These are phyloP conservation scores for Arctocebus calabarensis DNA, from an alignment of 2,797 vertebrate genomes.

Conservation along the genomic window DNA sequence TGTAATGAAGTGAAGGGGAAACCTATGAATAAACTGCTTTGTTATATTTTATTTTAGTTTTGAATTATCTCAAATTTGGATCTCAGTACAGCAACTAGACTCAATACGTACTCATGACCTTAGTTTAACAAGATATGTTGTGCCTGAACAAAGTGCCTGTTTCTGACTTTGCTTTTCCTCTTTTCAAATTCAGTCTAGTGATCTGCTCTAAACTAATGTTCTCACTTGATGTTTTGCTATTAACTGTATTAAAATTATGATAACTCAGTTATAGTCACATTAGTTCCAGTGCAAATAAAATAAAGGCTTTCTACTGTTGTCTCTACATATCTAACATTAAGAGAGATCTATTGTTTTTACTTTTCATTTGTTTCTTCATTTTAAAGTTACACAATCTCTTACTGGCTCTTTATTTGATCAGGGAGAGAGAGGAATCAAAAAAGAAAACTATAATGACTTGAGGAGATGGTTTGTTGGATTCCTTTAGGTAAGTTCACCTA, in stretches of 20 bases:
- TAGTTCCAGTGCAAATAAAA: not conserved
- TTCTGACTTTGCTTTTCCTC: not conserved
- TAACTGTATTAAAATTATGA: not conserved
- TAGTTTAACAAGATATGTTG: not conserved
- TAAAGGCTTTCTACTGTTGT: not conserved
- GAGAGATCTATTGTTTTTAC: not conserved
- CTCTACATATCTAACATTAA: not conserved
- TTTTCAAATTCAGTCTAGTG: not conserved
- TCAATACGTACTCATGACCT: not conserved
- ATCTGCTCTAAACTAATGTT: not conserved
- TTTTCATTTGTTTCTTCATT: not conserved
- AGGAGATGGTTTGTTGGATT: not conserved
- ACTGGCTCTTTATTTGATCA: not conserved
- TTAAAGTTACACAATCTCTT: not conserved
- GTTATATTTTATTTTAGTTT: conserved; percentile 6
- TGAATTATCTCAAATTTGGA: not conserved
- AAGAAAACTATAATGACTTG: not conserved
- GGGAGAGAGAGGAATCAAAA: not conserved
- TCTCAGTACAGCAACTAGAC: not conserved
- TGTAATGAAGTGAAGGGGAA: conserved; percentile 19
- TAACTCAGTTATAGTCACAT: not conserved
- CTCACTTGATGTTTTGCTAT: not conserved
- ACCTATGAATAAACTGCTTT: not conserved
- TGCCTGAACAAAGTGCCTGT: not conserved
- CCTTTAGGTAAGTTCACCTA: not conserved